Evolutionary conservation across 2,113 vertebrate genomes (phyloP).

Genomic region (Scolopax mira): DNA sequence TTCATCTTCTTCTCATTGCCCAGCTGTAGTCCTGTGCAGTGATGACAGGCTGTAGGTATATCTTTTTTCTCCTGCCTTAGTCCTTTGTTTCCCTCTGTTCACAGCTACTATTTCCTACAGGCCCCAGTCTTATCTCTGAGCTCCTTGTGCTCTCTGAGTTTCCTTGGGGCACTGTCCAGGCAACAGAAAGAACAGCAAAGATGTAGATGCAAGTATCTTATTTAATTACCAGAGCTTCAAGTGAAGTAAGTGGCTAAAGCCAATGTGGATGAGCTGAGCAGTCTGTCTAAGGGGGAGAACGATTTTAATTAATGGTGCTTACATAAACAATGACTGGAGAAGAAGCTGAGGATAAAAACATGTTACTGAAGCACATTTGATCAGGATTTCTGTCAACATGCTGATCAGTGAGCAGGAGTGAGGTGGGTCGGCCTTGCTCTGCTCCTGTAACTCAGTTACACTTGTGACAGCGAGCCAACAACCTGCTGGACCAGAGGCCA

Average conservation of each 20-base stretch:
- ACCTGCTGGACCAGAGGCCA: background rate
- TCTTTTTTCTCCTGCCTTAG: background rate
- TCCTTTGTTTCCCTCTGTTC: background rate
- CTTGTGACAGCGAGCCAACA: background rate
- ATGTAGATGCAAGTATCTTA: background rate
- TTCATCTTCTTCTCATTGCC: background rate
- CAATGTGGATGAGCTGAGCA: background rate
- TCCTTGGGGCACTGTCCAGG: background rate
- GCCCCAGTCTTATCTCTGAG: background rate
- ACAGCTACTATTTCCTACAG: background rate
- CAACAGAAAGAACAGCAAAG: background rate
- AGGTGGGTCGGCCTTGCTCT: background rate
- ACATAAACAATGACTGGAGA: background rate
- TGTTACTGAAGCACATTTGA: background rate
- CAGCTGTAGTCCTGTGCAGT: background rate
- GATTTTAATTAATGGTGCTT: background rate
- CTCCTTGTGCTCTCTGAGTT: background rate
- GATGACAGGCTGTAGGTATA: rapidly evolving
- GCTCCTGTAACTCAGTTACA: background rate
- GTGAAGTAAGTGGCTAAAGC: background rate
- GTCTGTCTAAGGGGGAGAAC: background rate
- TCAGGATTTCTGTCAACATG: background rate
- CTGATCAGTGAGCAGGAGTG: background rate
- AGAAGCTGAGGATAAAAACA: background rate
- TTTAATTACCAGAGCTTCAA: background rate